phyloP scores from a whole-genome alignment of 2,113 vertebrate genomes.

The Notothenia coriiceps region DNA sequence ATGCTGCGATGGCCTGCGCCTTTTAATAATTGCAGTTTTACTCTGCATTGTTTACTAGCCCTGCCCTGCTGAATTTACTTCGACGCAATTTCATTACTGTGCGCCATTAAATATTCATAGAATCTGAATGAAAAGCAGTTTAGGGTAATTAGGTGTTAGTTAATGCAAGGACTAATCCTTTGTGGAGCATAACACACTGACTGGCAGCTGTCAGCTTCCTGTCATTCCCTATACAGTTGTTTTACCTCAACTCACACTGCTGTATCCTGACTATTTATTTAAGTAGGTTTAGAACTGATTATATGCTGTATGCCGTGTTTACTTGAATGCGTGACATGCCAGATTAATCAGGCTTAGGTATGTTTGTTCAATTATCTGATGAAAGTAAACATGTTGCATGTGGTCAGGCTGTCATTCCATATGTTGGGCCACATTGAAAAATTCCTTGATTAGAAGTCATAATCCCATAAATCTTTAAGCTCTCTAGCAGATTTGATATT shows the following conservation, averaged over 20 bases:
- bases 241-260: not conserved
- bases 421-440: constrained; percentile 29
- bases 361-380: constrained; percentile 54
- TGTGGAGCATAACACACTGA: constrained; percentile 54
- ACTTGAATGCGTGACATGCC: constrained; percentile 41
- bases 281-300: not conserved
- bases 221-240: constrained; percentile 19
- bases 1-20: constrained; percentile 1
- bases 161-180: constrained; percentile 57
- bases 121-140: constrained; percentile 66
- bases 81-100: constrained; percentile 62
- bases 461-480: constrained; percentile 47
- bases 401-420: constrained; percentile 33
- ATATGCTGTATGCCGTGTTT: constrained; percentile 33
- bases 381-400: constrained; percentile 40
- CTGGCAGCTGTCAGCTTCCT: constrained; percentile 66
- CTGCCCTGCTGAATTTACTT: constrained; percentile 50
- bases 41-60: constrained; percentile 18
- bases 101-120: constrained; percentile 77
- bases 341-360: constrained; percentile 50
- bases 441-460: constrained; percentile 41
- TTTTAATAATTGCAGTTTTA: constrained; percentile 50
- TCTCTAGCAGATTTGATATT: constrained; percentile 24
- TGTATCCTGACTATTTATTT: constrained; percentile 17
- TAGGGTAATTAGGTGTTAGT: constrained; percentile 67